phyloP scores from a whole-genome alignment of 1,140 invertebrate genomes.

The Asbolus verrucosus region DNA sequence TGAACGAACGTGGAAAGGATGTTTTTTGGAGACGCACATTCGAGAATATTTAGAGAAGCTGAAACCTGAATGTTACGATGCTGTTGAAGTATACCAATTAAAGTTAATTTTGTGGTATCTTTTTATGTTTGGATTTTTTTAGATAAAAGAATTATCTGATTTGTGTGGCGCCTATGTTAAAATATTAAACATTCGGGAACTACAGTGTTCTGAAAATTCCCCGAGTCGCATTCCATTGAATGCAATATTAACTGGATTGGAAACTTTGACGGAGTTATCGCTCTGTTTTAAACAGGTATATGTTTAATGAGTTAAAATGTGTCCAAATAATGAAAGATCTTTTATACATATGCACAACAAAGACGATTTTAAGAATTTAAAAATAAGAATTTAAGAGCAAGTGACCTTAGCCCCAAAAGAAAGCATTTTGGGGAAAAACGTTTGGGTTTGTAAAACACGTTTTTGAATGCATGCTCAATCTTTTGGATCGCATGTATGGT shows the following conservation, averaged over 20 bases:
- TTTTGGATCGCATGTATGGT: no score
- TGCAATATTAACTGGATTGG: slow-evolving; percentile 65
- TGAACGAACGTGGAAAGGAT: slow-evolving; percentile 66
- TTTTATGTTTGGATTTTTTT: slow-evolving; percentile 40
- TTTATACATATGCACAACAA: no score
- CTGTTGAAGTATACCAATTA: slow-evolving; percentile 67
- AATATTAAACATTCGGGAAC: slow-evolving; percentile 53
- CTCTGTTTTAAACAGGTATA: slow-evolving; percentile 60
- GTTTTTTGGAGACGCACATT: slow-evolving; percentile 66
- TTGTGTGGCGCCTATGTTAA: slow-evolving; percentile 66
- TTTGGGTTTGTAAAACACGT: no score
- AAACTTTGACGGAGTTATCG: slow-evolving; percentile 66
- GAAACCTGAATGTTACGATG: slow-evolving; percentile 67
- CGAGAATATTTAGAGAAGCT: slow-evolving; percentile 67
- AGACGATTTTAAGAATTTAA: no score
- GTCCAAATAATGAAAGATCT: no score
- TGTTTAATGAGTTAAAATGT: no score
- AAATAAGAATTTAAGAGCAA: no score
- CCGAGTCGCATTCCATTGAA: slow-evolving; percentile 68
- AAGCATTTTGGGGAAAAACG: no score
- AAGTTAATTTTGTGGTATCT: slow-evolving; percentile 44
- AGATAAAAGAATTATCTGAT: slow-evolving; percentile 66
- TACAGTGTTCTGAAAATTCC: slow-evolving; percentile 48
- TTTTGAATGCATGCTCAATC: no score
- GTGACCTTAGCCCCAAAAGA: no score